Base-by-base conservation (phyloP, 2,113 vertebrate genomes). In the Heliornis fulica region DNA sequence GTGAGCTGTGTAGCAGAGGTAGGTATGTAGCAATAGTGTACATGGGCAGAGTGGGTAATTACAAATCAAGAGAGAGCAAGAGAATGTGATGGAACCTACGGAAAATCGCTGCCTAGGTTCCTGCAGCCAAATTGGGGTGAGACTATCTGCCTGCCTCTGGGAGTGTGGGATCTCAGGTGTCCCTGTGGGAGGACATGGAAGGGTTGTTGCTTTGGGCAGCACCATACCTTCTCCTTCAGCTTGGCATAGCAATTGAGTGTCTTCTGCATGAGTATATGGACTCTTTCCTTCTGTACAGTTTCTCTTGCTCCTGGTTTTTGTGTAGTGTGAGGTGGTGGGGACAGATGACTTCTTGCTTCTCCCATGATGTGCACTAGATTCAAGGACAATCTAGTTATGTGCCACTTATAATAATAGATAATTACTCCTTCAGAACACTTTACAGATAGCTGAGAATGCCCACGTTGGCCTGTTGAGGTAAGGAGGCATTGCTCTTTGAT, bases 381-480 rank as follows among this genome's bases (percentile, higher is more conserved):
- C 50, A 70, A 83, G 59, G 50, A 57, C 31, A 81, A 41, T 66
- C 64, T 80, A 59, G 69, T 68, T 77, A 26, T 77, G 68, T 81
- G 15, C 22, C 19, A 20, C 60, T 72, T 80, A n/a, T 29, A 60
- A 72, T 76, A 79, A 83, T 61, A 3, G 3, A 77, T 53, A 89
- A 81, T 89, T 91, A 70, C 59, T 88, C 80, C 86, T 68, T 89
- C 83, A 81, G 64, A 83, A 40, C 28, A 76, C 68, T 91, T 92
- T 89, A 69, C 59, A 91, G 76, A 32, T 86, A 96, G 63, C 90
- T 89, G 71, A 1, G 17, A 96, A 65, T 69, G 40, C 38, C 71
- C 76, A 60, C 53, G 36, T 79, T 93, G 68, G 23, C 80, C 80
- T 87, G 48, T 82, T 85, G 88, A 94, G 89, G 31, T 90, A 92